Evolutionary conservation across 23 tunicate genomes (phyloP).

Genomic region (Clavelina lepadiformis): DNA sequence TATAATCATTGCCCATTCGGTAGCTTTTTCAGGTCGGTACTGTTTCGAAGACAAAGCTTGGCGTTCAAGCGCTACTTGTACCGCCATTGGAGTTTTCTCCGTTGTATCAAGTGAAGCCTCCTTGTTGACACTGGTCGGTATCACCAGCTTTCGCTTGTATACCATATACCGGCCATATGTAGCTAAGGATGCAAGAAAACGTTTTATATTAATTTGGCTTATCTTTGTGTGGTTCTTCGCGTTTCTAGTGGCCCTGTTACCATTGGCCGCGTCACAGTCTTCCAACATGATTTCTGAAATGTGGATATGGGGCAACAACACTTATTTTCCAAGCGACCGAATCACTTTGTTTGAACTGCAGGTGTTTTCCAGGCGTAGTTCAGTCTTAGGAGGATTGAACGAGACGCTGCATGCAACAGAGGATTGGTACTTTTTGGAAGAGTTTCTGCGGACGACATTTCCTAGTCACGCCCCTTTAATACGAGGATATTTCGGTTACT

Average conservation of each 20-base stretch:
- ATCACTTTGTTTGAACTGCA: conserved; percentile 1
- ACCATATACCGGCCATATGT: conserved; percentile 6
- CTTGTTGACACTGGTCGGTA: conserved; percentile 17
- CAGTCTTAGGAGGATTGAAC: not conserved
- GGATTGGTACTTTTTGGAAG: conserved; percentile 6
- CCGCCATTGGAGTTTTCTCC: conserved; percentile 11
- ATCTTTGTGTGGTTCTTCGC: conserved; percentile 13
- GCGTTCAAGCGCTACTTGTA: conserved; percentile 17
- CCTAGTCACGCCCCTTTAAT: conserved; percentile 9
- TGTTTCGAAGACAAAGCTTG: conserved; percentile 19
- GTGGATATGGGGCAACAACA: not conserved
- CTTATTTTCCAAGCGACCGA: conserved; percentile 9
- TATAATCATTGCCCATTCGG: conserved; percentile 7
- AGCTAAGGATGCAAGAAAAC: conserved; percentile 1
- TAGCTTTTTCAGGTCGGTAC: conserved; percentile 8
- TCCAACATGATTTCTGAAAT: conserved; percentile 11
- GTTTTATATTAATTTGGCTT: not conserved
- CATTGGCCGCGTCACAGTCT: not conserved
- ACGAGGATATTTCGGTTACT: conserved; percentile 28
- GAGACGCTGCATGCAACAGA: not conserved
- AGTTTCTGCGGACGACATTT: not conserved
- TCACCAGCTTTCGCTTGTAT: conserved; percentile 14
- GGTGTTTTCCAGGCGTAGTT: conserved; percentile 9
- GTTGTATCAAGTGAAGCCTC: conserved; percentile 37
- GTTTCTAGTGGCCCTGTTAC: conserved; percentile 14